Percentiles rank a stretch among this genome's conserved stretches.
Evolutionary conservation across 2,113 vertebrate species (phyloP).

Genomic region (Cynopterus brachyotis): DNA sequence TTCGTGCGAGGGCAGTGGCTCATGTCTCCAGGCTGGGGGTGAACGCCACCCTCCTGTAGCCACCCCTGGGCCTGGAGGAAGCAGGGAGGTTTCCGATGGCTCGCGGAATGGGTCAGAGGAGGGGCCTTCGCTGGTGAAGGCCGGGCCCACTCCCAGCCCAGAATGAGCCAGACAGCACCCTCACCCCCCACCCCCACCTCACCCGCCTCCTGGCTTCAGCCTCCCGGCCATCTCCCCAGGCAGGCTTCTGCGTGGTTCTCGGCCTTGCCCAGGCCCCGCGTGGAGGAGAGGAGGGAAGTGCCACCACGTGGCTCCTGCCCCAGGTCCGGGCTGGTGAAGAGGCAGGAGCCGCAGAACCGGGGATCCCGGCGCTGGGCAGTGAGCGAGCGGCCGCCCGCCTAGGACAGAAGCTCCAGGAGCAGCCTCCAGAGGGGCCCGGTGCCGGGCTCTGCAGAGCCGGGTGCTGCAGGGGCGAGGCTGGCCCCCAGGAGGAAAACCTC

Average conservation of each 20-base stretch:
- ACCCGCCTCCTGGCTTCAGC: not conserved
- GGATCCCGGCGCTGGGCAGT: not conserved
- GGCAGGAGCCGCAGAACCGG: not conserved
- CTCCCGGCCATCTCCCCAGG: not conserved
- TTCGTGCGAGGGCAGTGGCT: not conserved
- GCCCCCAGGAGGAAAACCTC: constrained; percentile 88
- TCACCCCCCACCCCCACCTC: not conserved
- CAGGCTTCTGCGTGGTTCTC: not conserved
- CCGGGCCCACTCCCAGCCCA: not conserved
- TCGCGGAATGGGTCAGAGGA: not conserved
- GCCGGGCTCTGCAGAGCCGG: constrained; percentile 72
- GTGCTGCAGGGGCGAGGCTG: constrained; percentile 83
- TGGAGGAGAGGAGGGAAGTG: not conserved
- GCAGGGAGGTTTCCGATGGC: not conserved
- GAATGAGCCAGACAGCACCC: not conserved
- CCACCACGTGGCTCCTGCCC: not conserved
- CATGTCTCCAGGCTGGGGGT: not conserved
- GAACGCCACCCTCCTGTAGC: not conserved
- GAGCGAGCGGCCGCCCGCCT: not conserved
- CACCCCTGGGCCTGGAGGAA: not conserved
- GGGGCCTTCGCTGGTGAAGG: not conserved
- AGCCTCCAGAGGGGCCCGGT: constrained; percentile 87
- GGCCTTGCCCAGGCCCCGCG: not conserved
- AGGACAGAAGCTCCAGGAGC: constrained; percentile 87
- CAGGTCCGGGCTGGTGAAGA: not conserved